These are phyloP conservation scores for Steinernema hermaphroditum DNA, from an alignment of 2,888 invertebrate species.

Conservation along the genomic window DNA sequence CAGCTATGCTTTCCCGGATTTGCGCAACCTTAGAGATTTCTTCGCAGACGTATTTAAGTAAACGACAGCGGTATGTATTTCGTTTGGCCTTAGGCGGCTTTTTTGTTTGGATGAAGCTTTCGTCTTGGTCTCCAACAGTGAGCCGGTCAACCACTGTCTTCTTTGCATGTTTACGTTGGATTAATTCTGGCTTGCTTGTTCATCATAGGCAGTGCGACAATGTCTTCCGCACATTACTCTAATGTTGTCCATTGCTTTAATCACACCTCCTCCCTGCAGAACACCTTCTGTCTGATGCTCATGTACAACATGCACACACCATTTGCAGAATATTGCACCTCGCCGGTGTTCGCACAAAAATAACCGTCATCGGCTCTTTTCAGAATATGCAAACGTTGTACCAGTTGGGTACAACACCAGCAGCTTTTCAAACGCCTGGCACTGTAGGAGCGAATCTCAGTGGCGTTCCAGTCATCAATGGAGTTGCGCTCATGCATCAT, in stretches of 20 bases:
- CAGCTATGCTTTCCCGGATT: slow-evolving; percentile 27
- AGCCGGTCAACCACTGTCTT: background rate
- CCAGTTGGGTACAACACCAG: slow-evolving; percentile 38
- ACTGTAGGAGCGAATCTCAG: slow-evolving; percentile 17
- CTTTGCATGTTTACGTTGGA: slow-evolving; percentile 15
- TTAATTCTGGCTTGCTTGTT: slow-evolving; percentile 20
- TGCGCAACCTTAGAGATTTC: slow-evolving; percentile 19
- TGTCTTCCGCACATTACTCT: slow-evolving; percentile 4
- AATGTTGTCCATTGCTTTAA: slow-evolving; percentile 23
- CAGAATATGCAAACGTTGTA: slow-evolving; percentile 54
- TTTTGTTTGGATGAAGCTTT: slow-evolving; percentile 19
- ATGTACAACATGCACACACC: slow-evolving; percentile 7
- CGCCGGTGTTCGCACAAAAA: background rate
- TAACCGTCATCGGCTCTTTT: slow-evolving; percentile 22
- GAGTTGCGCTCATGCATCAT: slow-evolving; percentile 29
- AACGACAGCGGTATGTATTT: slow-evolving; percentile 30
- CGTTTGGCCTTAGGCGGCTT: background rate
- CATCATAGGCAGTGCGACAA: background rate
- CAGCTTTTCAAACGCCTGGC: slow-evolving; percentile 16
- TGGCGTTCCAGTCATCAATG: slow-evolving; percentile 15
- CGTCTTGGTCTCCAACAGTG: background rate
- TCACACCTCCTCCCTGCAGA: background rate
- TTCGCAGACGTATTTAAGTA: slow-evolving; percentile 3
- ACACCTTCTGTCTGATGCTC: slow-evolving; percentile 29
- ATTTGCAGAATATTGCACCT: background rate